These are phyloP conservation scores for Ophioderma brevispina DNA, from an alignment of 35 echinoderm and acorn worm species.

Conservation along the genomic window DNA sequence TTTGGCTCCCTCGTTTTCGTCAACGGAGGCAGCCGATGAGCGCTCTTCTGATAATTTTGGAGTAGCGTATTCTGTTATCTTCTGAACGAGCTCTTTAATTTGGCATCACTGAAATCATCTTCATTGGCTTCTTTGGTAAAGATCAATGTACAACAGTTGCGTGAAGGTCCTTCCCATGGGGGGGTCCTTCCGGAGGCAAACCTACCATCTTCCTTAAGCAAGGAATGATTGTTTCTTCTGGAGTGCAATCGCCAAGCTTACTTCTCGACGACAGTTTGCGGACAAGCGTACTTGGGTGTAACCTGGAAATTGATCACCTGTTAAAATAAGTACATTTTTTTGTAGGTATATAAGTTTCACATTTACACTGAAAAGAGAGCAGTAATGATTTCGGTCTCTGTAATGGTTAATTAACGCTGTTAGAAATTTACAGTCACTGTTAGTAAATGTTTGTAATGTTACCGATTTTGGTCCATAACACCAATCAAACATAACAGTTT, in stretches of 20 bases:
- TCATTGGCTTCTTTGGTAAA: conserved; percentile 70
- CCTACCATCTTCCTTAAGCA: conserved; percentile 71
- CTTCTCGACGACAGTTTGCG: conserved; percentile 92
- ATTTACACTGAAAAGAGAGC: no score
- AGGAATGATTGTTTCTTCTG: conserved; percentile 87
- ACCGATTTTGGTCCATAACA: neutral
- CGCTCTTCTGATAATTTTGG: neutral
- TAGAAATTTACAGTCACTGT: no score
- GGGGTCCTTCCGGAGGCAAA: conserved; percentile 91
- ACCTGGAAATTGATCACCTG: conserved; percentile 87
- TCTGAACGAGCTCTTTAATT: conserved; percentile 79
- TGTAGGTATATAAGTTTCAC: no score
- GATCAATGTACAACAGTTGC: conserved; percentile 94
- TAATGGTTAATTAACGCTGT: no score
- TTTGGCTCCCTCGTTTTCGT: neutral
- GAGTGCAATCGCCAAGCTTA: conserved; percentile 85
- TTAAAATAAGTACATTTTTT: no score
- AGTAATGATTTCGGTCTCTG: no score
- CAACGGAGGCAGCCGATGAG: neutral
- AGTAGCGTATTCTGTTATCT: conserved; percentile 63
- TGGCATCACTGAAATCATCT: conserved; percentile 60
- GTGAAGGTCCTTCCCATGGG: conserved; percentile 98
- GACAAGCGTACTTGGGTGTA: conserved; percentile 89
- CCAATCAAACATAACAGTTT: no score
- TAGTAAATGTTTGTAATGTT: no score